Evolutionary conservation across 1,140 invertebrate species (phyloP).

Genomic region (Pseudomyrmex dendroicus): DNA sequence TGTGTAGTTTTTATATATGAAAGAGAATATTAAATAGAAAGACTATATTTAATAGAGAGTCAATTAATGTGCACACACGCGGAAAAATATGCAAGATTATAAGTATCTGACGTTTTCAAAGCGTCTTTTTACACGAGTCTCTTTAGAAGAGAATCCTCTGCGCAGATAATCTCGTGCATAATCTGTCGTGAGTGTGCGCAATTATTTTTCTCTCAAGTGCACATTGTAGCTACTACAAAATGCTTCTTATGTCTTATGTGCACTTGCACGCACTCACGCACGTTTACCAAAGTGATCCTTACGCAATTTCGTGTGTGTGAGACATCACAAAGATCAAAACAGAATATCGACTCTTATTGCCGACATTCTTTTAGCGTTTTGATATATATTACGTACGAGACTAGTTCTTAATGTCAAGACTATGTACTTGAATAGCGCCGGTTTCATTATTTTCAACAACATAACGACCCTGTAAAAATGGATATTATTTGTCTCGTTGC

Average conservation of each 20-base stretch:
- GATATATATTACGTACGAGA: not conserved
- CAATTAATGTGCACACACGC: too few relatives aligned
- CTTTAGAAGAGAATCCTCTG: too few relatives aligned
- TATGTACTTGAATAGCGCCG: slow-evolving; percentile 11
- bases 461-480: slow-evolving; percentile 6
- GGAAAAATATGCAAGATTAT: too few relatives aligned
- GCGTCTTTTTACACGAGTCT: too few relatives aligned
- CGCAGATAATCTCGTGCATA: too few relatives aligned
- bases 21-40: too few relatives aligned
- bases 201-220: too few relatives aligned
- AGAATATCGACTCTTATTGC: slow-evolving; percentile 18
- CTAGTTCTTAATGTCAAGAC: not conserved
- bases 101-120: too few relatives aligned
- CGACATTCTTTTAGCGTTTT: slow-evolving; percentile 20
- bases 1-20: too few relatives aligned
- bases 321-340: not conserved
- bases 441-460: slow-evolving; percentile 5
- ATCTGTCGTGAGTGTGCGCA: too few relatives aligned
- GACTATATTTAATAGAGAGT: too few relatives aligned
- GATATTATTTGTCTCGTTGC: slow-evolving; percentile 3
- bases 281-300: slow-evolving; percentile 13
- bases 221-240: not conserved
- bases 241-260: slow-evolving; percentile 10
- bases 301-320: slow-evolving; percentile 59
- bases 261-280: not conserved